Evolutionary conservation across 2,113 vertebrate species (phyloP).

Genomic region (Peromyscus maniculatus): DNA sequence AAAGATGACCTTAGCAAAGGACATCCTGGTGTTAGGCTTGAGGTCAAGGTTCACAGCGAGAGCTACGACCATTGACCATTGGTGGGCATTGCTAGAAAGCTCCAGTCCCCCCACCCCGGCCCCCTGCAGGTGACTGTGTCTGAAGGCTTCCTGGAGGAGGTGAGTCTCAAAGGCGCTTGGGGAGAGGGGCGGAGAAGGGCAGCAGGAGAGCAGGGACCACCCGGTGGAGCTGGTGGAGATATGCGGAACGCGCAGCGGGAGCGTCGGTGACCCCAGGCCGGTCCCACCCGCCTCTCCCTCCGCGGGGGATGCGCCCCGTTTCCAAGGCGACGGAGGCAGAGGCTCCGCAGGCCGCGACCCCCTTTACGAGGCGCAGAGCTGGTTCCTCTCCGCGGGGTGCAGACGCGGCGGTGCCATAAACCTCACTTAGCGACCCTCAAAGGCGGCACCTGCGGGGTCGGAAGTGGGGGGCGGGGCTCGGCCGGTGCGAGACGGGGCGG

Average conservation of each 20-base stretch:
- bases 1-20: background rate
- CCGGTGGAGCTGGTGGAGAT: background rate
- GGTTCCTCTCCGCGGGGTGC: slow-evolving; percentile 38
- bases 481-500: slow-evolving; percentile 13
- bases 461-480: background rate
- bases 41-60: background rate
- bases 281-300: background rate
- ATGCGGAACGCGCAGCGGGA: background rate
- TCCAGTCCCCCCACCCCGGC: background rate
- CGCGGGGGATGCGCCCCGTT: background rate
- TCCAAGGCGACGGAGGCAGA: background rate
- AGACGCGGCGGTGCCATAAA: background rate
- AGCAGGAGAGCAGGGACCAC: background rate
- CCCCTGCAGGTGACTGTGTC: background rate
- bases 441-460: slow-evolving; percentile 75
- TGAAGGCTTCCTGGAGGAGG: slow-evolving; percentile 15
- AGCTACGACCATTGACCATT: background rate
- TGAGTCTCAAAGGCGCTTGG: background rate
- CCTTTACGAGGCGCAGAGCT: slow-evolving; percentile 46
- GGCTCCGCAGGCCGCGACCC: background rate
- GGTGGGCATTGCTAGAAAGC: background rate
- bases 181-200: background rate
- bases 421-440: slow-evolving; percentile 63
- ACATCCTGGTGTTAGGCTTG: background rate
- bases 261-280: background rate